Conservation (phyloP, 2,888 invertebrate genomes). For the Hirtodrosophila histrioides region DNA sequence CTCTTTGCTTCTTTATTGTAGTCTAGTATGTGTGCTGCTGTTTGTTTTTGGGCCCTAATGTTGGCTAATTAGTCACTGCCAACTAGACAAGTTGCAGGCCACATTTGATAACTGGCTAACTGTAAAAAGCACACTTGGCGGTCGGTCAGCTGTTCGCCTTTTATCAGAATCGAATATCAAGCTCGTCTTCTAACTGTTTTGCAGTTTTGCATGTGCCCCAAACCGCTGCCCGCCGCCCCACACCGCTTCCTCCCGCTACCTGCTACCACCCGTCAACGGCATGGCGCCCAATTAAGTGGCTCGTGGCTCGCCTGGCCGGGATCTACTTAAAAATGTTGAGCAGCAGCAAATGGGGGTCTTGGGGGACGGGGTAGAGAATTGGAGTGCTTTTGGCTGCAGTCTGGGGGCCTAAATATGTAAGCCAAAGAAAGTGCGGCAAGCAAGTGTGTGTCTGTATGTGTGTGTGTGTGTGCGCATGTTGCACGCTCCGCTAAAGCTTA, state of each 20-base stretch:
- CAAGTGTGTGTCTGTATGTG: not conserved
- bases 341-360: constrained; percentile 8
- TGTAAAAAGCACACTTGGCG: not conserved
- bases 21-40: not conserved
- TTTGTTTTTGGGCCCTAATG: not conserved
- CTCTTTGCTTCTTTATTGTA: constrained; percentile 24
- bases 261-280: not conserved
- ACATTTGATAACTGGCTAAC: too few relatives aligned
- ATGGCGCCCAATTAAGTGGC: constrained; percentile 50
- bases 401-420: constrained; percentile 48
- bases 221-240: not conserved
- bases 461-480: constrained; percentile 51
- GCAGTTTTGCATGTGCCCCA: constrained; percentile 51
- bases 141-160: too few relatives aligned
- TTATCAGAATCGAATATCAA: not conserved
- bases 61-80: constrained; percentile 17
- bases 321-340: constrained; percentile 41
- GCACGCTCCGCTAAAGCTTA: constrained; percentile 76
- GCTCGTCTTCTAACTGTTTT: not conserved
- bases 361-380: not conserved
- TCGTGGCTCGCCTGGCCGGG: constrained; percentile 36
- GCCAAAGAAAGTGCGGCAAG: constrained; percentile 64
- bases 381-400: not conserved
- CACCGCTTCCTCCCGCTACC: not conserved
- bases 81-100: too few relatives aligned